Conservation (phyloP, 2,797 vertebrate genomes). For the Clarias platycephalus region DNA sequence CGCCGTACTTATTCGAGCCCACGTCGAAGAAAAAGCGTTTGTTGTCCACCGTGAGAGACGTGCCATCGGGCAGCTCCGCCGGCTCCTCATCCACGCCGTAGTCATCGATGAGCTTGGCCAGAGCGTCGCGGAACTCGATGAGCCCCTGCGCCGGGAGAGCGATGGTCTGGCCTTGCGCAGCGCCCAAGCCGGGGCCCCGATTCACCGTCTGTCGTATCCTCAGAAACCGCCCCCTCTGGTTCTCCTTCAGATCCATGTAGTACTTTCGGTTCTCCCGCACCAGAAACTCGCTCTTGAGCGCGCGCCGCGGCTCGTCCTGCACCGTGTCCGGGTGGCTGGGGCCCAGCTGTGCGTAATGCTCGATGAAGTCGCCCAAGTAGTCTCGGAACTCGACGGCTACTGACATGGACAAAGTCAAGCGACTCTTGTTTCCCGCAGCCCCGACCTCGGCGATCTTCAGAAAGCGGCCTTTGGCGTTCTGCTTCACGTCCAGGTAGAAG, state of each 20-base stretch:
- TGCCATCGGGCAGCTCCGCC: constrained; percentile 95
- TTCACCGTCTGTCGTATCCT: constrained; percentile 97
- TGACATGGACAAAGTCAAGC: constrained; percentile 95
- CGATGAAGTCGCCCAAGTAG: constrained; percentile 98
- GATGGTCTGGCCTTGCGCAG: constrained; percentile 97
- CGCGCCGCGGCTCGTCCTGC: constrained; percentile 94
- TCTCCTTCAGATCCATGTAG: constrained; percentile 99
- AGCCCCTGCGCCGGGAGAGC: constrained; percentile 95
- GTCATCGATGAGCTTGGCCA: constrained; percentile 98
- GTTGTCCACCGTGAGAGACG: constrained; percentile 97
- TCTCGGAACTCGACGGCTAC: constrained; percentile 97
- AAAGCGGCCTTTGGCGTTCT: constrained; percentile 98
- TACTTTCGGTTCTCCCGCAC: constrained; percentile 98
- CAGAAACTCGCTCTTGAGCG: constrained; percentile 94
- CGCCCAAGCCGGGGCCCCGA: constrained; percentile 92
- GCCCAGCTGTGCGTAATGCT: constrained; percentile 97
- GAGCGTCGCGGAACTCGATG: constrained; percentile 96
- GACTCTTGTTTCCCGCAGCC: constrained; percentile 94
- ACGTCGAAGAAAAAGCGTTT: constrained; percentile 99
- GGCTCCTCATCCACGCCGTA: constrained; percentile 97
- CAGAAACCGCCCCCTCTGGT: constrained; percentile 97
- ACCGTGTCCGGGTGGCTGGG: constrained; percentile 92
- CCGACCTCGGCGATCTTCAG: constrained; percentile 99
- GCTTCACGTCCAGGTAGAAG: constrained; percentile 98
- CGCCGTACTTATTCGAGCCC: constrained; percentile 96